phyloP scores from a whole-genome alignment of 2,888 invertebrate genomes.

The Zootermopsis nevadensis region DNA sequence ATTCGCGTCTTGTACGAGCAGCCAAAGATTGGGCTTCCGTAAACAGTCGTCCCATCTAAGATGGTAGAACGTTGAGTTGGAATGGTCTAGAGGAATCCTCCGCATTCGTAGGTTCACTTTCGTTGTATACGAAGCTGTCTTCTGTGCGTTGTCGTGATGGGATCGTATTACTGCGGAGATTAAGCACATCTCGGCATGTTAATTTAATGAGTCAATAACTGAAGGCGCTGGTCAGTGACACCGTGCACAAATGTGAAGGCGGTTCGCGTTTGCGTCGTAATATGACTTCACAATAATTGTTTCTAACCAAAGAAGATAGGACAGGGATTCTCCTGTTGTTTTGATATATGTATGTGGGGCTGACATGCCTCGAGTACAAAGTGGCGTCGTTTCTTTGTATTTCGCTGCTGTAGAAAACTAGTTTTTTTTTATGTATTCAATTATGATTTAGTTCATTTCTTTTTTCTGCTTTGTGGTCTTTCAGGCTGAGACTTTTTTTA shows the following conservation, averaged over 20 bases:
- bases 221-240: background rate
- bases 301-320: background rate
- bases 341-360: slow-evolving; percentile 4
- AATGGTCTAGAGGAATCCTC: background rate
- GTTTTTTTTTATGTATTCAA: background rate
- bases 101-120: background rate
- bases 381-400: slow-evolving; percentile 5
- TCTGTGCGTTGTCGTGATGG: background rate
- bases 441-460: background rate
- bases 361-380: background rate
- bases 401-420: background rate
- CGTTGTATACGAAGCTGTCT: slow-evolving; percentile 8
- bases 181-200: background rate
- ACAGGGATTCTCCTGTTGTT: background rate
- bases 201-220: background rate
- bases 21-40: slow-evolving; percentile 35
- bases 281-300: background rate
- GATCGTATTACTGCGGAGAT: background rate
- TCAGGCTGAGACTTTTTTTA: slow-evolving; percentile 35
- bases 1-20: background rate
- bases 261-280: background rate
- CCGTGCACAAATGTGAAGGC: slow-evolving; percentile 1
- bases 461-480: slow-evolving; percentile 7
- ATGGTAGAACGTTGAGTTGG: background rate
- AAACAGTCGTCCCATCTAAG: background rate